Conservation (phyloP, 2,113 vertebrate species). For the Orycteropus afer region DNA sequence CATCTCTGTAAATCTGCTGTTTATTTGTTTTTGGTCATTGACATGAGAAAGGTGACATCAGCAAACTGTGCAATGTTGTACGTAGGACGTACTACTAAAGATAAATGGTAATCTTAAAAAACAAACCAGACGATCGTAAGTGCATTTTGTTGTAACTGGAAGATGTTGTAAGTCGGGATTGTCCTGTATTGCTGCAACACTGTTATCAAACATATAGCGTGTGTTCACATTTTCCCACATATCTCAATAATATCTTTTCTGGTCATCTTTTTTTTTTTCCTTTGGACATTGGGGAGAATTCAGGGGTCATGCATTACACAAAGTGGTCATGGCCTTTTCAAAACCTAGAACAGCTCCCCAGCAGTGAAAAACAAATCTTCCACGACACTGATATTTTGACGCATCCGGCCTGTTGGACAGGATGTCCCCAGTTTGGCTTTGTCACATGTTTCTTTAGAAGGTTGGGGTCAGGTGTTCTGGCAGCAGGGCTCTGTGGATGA, state of each 20-base stretch:
- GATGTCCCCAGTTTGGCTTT: neutral
- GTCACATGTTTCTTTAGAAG: neutral
- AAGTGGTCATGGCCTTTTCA: neutral
- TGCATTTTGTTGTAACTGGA: no score
- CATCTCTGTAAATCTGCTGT: no score
- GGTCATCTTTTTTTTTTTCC: neutral
- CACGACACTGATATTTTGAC: neutral
- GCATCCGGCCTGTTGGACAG: neutral
- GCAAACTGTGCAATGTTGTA: no score
- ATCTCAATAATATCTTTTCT: neutral
- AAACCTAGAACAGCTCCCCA: neutral
- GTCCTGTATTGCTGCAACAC: neutral
- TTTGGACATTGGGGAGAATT: neutral
- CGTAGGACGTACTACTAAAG: no score
- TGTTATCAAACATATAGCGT: no score
- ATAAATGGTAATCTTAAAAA: no score
- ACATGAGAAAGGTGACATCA: no score
- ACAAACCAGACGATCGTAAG: no score
- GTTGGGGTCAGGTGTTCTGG: neutral
- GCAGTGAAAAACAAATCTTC: neutral
- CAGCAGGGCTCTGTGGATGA: fast-evolving
- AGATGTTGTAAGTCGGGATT: no score
- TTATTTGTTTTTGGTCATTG: no score
- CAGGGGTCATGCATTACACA: neutral
- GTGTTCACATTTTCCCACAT: neutral